Percentiles rank a stretch among this genome's conserved stretches.
Evolutionary conservation across 2,113 vertebrate genomes (phyloP).

Genomic region (Sclerurus mexicanus): DNA sequence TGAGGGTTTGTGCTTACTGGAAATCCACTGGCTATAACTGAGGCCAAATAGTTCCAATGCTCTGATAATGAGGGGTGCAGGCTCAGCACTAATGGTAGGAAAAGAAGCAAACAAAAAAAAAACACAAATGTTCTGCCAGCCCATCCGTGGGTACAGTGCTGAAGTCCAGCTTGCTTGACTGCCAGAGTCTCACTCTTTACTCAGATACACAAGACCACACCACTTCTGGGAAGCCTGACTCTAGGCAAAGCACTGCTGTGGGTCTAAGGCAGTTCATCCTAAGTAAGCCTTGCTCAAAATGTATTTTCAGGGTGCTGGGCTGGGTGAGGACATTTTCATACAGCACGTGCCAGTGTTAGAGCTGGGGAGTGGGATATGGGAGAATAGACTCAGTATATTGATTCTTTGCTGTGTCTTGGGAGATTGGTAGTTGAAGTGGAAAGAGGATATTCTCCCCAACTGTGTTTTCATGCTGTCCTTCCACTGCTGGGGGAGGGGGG

Average conservation of each 20-base stretch:
- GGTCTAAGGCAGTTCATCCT: neutral
- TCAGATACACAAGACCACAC: neutral
- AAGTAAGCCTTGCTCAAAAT: neutral
- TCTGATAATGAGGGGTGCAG: neutral
- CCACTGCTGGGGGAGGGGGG: neutral
- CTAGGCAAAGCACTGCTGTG: rapidly evolving
- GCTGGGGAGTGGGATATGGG: neutral
- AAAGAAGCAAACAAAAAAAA: neutral
- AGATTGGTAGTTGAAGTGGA: neutral
- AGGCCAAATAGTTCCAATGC: neutral
- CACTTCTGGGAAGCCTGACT: neutral
- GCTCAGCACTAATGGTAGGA: neutral
- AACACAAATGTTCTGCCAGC: neutral
- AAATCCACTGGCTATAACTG: neutral
- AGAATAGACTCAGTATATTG: neutral
- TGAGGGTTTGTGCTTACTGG: neutral
- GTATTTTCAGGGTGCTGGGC: neutral
- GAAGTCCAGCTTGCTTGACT: neutral
- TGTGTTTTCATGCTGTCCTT: neutral
- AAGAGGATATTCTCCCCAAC: neutral
- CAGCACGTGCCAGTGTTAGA: neutral
- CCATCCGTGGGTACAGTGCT: neutral
- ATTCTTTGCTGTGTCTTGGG: neutral
- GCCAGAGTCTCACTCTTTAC: neutral
- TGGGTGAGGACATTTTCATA: neutral